Base-by-base conservation (phyloP, 2,113 vertebrate genomes). In the Syngnathus floridae region DNA sequence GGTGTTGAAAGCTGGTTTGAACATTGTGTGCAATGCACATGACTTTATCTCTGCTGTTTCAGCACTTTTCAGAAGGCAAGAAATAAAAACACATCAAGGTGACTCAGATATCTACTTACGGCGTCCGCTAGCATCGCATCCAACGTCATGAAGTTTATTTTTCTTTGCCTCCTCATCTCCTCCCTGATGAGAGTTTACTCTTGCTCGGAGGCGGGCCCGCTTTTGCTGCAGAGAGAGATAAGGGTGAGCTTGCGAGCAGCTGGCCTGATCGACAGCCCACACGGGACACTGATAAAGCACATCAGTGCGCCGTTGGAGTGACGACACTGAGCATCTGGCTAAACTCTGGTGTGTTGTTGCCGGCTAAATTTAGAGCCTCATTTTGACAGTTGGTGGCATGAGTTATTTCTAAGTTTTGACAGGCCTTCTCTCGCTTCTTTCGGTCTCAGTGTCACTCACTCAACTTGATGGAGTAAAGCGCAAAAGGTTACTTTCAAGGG, bases 1-100 rank as follows among this genome's bases (percentile, higher is more conserved):
- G 84, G 82, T 87, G 86, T 85, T 88, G 86, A 89, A 86, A 88
- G 84, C 78, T 38, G 71, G 78, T 43, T 84, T 85, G 77, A 82
- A 84, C 86, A 70, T 87, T 75, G 37, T 49, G 66, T n/a, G 62
- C 46, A 65, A 66, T 61, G 68, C 64, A 74, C 69, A 60, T 69
- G 65, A 65, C 72, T 74, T 84, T 84, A 84, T 88, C 84, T 79
- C 74, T 65, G 64, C 21, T n/a, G 73, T 72, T 77, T n/a, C 46
- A 69, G 58, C 59, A 61, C n/a, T 61, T 78, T 71, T 63, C 54
- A 26, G 63, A 76, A 43, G 36, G 19, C 52, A 69, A 60, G 65
- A 68, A 72, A 75, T 66, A 64, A 73, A 82, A 78, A 79, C 72
- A 78, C 51, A 63, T 13, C 1, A 41, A 60, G 46, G 54, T 35